phyloP scores from a whole-genome alignment of 1,140 invertebrate genomes.

The Drusus annulatus region DNA sequence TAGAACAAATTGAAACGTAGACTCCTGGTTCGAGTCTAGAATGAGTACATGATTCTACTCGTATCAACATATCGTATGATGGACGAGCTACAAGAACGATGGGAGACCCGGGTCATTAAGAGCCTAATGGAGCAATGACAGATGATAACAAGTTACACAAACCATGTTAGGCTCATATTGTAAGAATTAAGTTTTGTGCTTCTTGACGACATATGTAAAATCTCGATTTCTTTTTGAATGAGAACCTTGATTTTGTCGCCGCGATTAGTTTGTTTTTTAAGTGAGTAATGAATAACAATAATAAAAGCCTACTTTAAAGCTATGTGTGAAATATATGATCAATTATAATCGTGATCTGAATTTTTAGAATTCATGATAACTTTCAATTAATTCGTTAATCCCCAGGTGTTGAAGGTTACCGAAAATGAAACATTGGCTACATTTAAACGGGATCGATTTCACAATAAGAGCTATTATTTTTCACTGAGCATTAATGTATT shows the following conservation, averaged over 20 bases:
- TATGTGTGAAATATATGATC: too few species aligned
- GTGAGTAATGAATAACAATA: background rate
- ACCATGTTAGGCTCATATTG: too few species aligned
- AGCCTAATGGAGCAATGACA: slow-evolving; percentile 18
- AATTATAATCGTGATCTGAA: too few species aligned
- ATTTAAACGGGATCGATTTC: too few species aligned
- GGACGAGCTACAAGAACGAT: background rate
- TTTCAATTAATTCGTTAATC: too few species aligned
- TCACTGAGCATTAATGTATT: too few species aligned
- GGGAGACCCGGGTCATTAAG: background rate
- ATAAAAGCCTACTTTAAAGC: background rate
- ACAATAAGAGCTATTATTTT: too few species aligned
- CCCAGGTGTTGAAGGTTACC: too few species aligned
- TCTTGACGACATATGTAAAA: background rate
- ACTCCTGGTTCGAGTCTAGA: background rate
- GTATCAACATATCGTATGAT: slow-evolving; percentile 1
- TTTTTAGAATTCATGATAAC: too few species aligned
- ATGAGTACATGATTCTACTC: background rate
- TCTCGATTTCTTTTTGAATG: background rate
- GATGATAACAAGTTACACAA: background rate
- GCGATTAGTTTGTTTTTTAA: too few species aligned
- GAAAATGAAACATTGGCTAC: too few species aligned
- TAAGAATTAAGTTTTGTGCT: background rate
- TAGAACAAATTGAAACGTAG: background rate
- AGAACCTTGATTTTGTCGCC: too few species aligned